Evolutionary conservation across 92 coral and sea anemone species (phyloP), one percentile per base, ranked within the genome.

Genomic region (Epizoanthus ramosus): DNA sequence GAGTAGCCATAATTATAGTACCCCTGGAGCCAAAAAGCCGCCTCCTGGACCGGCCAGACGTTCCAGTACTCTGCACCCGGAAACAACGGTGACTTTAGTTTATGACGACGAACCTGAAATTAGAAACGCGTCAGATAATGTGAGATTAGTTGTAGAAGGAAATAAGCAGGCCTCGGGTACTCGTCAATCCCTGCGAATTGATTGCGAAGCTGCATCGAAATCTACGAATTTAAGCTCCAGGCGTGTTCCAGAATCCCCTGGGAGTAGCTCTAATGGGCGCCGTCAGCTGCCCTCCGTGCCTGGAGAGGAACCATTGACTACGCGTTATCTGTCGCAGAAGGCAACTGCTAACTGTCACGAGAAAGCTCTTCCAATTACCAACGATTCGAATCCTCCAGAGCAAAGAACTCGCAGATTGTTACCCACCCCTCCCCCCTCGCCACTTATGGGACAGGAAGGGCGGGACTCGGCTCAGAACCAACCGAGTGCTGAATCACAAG

Each of bases 361-460:
- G 58, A 68, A 73, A 80, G 28, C 63, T 6, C 17, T 81, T 73
- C 9, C 18, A 31, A 14, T 23, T 54, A 43, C 72, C 73, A 54
- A 8, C 13, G 84, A 74, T 8, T 31, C 31, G 39, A 21, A n/a
- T 22, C 79, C 63, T 16, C 64, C 65, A 3, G 94, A 91, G 6
- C 83, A 75, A 6, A 77, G 90, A 63, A 87, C 84, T 18, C 95
- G 92, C 9, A 76, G 95, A 57, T 69, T 91, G 72, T 91, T 93
- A 25, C 98, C 98, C 7, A 87, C 95, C 10, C 98, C 98, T 24
- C 98, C 98, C 37, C 70, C 93, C 6, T 93, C 98, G 13, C 98
- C 98, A 19, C 63, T 71, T 7, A 72, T 90, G 63, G 60, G 73
- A 10, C 92, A 80, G 56, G 88, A 71, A 57, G 65, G 16, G 22